Evolutionary conservation across 1,140 invertebrate genomes (phyloP), one percentile per base, ranked within the genome.

Genomic region (Euura saliciscinereae): DNA sequence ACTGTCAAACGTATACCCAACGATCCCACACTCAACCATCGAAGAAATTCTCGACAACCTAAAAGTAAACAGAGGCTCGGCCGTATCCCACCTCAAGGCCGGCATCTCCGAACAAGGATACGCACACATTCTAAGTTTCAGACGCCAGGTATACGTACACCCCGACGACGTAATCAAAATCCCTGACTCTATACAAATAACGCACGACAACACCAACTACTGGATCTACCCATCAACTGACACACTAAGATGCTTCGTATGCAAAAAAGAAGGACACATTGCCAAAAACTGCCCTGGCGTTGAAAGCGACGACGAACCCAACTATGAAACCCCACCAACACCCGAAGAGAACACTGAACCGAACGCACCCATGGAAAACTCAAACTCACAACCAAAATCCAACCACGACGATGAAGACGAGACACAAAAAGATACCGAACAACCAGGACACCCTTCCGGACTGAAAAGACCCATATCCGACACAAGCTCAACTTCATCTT

Each of bases 1-100:
- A 6, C 11, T 74, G 45, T 76, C 75, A 10, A 78, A 78, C 70
- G 75, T 78, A 3, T 72, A 65, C 43, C 69, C 75, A n/a, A n/a
- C 67, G n/a, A 73, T 75, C 13, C 69, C 73, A 3, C 46, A 78
- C 46, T n/a, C 69, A 43, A 45, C 65, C 0, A 59, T 76, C 44
- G 66, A 73, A 44, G 13, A 68, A 10, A 45, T 42, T 13, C 59
- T 78, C 8, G 68, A 71, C 28, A 71, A 68, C 28, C 10, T 72
- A 45, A 68, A 68, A 13, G 10, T 73, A 11, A 46, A 45, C 45
- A 65, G 44, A 65, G 46, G 46, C 8, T 75, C 74, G 6, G 64
- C 67, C 65, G 28, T 73, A 11, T 59, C 65, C 7, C 66, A 43
- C 43, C 69, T 76, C 10, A 71, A 68, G 71, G 73, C 68, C n/a